A percentile compares a stretch with the other conserved stretches of the same genome.
These are phyloP conservation scores for Sinocyclocheilus maitianheensis DNA, from an alignment of 2,113 vertebrate genomes.

Conservation along the genomic window DNA sequence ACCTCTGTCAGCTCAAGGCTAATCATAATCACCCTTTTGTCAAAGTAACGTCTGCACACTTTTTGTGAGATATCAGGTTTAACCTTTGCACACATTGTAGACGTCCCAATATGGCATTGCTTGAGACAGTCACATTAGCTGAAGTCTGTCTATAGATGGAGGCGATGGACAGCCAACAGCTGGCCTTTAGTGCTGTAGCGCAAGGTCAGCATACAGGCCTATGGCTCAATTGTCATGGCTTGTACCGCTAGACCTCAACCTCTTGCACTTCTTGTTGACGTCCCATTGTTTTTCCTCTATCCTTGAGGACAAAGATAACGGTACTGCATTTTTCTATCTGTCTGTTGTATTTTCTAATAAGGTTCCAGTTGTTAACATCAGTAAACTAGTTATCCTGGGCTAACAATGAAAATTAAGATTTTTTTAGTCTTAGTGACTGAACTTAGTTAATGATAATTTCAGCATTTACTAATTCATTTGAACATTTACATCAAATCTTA, in stretches of 20 bases:
- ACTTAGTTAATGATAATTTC: no score
- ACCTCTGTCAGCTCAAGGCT: background rate
- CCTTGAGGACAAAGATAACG: constrained; percentile 49
- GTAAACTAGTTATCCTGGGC: no score
- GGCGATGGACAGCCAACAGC: constrained; percentile 27
- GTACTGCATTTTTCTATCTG: constrained; percentile 1
- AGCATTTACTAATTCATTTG: no score
- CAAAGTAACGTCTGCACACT: background rate
- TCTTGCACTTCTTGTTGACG: constrained; percentile 30
- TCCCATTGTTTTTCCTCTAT: constrained; percentile 32
- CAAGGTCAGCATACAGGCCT: background rate
- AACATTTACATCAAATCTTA: no score
- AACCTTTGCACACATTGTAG: background rate
- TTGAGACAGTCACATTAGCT: background rate
- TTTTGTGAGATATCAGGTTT: background rate
- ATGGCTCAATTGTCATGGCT: background rate
- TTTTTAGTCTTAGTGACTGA: no score
- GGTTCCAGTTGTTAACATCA: no score
- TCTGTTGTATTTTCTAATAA: no score
- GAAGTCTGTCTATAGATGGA: constrained; percentile 21
- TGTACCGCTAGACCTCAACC: background rate
- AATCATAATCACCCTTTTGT: background rate
- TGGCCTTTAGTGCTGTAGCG: background rate
- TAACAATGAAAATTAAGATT: no score
- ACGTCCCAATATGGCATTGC: background rate